A percentile compares a stretch with the other conserved stretches of the same genome.
These are phyloP conservation scores for Nylanderia fulva DNA, from an alignment of 1,140 invertebrate species.

Conservation along the genomic window DNA sequence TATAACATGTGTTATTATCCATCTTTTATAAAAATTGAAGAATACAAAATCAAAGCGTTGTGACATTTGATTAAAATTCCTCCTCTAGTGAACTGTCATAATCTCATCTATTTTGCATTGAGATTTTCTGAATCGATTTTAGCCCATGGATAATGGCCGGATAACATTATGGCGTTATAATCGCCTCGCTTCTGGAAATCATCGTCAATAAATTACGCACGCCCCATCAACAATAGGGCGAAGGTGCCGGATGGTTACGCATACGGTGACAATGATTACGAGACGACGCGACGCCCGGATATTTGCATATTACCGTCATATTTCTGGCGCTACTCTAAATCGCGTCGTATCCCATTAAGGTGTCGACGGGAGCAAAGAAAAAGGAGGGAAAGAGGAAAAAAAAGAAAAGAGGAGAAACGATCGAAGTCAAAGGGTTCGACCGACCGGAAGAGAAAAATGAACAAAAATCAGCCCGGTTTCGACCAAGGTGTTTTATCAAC, in stretches of 20 bases:
- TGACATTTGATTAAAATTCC: too few relatives aligned
- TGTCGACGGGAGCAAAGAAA: conserved; percentile 48
- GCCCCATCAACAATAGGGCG: conserved; percentile 27
- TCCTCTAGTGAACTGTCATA: too few relatives aligned
- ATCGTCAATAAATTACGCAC: conserved; percentile 20
- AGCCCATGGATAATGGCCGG: neutral
- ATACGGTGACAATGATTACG: conserved; percentile 42
- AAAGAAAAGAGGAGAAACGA: neutral
- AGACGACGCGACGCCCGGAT: conserved; percentile 36
- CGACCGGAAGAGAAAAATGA: conserved; percentile 23
- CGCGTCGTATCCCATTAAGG: conserved; percentile 59
- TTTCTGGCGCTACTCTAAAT: conserved; percentile 65
- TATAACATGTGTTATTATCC: too few relatives aligned
- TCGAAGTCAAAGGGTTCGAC: conserved; percentile 41
- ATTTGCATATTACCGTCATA: conserved; percentile 69
- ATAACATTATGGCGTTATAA: conserved; percentile 8
- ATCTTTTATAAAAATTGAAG: too few relatives aligned
- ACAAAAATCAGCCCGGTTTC: conserved; percentile 37
- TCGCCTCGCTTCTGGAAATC: conserved; percentile 20
- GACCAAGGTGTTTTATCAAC: conserved; percentile 66
- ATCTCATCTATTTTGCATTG: neutral
- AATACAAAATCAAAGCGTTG: too few relatives aligned
- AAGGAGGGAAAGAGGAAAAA: neutral
- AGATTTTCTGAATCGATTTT: too few relatives aligned
- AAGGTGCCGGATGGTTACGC: conserved; percentile 14